Conservation (phyloP, 1,140 invertebrate genomes). For the Rhyzopertha dominica region DNA sequence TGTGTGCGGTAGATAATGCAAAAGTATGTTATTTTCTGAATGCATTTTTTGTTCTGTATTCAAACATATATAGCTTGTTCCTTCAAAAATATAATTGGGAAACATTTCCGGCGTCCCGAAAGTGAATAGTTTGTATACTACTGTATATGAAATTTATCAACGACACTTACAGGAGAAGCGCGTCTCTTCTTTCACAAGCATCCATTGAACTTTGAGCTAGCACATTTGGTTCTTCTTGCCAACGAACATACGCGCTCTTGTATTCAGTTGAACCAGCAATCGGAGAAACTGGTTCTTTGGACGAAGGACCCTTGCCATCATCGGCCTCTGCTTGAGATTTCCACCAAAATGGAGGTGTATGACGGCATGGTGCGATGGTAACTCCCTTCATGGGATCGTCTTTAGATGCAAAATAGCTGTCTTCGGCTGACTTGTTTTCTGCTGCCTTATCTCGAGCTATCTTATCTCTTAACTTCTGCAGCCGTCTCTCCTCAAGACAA, state of each 20-base stretch:
- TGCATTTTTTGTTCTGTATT: too few relatives aligned
- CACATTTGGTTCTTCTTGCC: slow-evolving; percentile 22
- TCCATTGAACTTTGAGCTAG: slow-evolving; percentile 16
- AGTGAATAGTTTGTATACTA: too few relatives aligned
- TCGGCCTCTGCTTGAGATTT: neutral
- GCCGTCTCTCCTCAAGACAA: slow-evolving; percentile 41
- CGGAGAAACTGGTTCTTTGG: neutral
- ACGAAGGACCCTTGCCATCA: neutral
- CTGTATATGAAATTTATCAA: too few relatives aligned
- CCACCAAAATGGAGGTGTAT: slow-evolving; percentile 9
- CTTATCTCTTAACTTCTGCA: slow-evolving; percentile 39
- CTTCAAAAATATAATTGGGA: too few relatives aligned
- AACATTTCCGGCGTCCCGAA: too few relatives aligned
- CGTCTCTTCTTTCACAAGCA: slow-evolving; percentile 20
- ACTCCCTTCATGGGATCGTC: neutral
- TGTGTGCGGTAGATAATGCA: too few relatives aligned
- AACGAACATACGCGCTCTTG: slow-evolving; percentile 10
- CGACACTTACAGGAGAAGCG: slow-evolving; percentile 17
- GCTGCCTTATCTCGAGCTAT: slow-evolving; percentile 14
- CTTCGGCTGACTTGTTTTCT: slow-evolving; percentile 5
- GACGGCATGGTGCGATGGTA: neutral
- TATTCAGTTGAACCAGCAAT: too few relatives aligned
- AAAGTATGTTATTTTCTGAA: too few relatives aligned
- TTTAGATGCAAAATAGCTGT: neutral
- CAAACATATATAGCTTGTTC: too few relatives aligned